phyloP scores from a whole-genome alignment of 2,113 vertebrate species.

The Salvelinus fontinalis region DNA sequence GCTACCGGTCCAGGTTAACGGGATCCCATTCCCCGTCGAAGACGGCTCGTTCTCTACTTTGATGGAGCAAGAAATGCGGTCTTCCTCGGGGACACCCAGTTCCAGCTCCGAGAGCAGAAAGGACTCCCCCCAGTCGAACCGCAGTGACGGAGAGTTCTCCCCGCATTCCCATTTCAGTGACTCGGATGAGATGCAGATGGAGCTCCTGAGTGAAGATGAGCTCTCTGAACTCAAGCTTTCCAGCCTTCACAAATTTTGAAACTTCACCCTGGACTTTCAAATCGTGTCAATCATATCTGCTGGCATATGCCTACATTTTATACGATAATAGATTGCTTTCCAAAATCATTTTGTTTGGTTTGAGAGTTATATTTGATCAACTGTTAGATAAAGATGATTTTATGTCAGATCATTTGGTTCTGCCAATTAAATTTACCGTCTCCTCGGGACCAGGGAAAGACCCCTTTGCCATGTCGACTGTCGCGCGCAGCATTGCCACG shows the following conservation, averaged over 20 bases:
- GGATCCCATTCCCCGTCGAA: conserved; percentile 79
- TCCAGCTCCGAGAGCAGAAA: conserved; percentile 76
- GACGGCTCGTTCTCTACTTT: conserved; percentile 74
- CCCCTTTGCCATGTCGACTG: conserved; percentile 70
- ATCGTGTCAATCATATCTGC: conserved; percentile 62
- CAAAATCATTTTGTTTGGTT: conserved; percentile 21
- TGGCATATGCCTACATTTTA: conserved; percentile 11
- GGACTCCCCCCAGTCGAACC: conserved; percentile 83
- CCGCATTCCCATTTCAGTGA: conserved; percentile 96
- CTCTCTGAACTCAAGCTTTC: conserved; percentile 70
- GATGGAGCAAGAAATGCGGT: conserved; percentile 74
- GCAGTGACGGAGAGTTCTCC: conserved; percentile 96
- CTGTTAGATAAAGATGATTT: conserved; percentile 40
- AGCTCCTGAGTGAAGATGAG: conserved; percentile 78
- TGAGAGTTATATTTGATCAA: conserved; percentile 44
- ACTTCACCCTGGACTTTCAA: conserved; percentile 14
- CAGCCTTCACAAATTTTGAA: conserved; percentile 39
- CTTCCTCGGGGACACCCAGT: conserved; percentile 66
- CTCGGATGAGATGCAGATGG: conserved; percentile 86
- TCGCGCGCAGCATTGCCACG: conserved; percentile 71
- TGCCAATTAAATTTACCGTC: conserved; percentile 71
- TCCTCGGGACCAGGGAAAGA: conserved; percentile 59
- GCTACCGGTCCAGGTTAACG: conserved; percentile 78
- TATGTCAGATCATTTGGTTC: conserved; percentile 61
- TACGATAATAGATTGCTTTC: conserved; percentile 8